Conservation (phyloP, 1,140 invertebrate species). For the Brachystomella parvula region DNA sequence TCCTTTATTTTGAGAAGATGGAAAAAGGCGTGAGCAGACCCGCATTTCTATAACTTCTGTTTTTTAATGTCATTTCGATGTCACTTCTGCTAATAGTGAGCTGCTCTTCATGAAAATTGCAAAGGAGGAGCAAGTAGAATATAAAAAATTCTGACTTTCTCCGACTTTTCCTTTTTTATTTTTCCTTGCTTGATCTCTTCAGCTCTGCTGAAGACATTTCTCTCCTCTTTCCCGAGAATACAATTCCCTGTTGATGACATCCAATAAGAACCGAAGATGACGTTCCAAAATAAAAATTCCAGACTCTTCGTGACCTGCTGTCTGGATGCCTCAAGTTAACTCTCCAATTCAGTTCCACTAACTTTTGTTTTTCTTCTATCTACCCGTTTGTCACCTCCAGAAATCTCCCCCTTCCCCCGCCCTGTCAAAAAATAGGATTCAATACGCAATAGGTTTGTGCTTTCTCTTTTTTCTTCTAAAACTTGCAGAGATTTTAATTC, state of each 20-base stretch:
- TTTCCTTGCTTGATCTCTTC: too few relatives aligned
- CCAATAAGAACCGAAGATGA: neutral
- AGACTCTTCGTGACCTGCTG: neutral
- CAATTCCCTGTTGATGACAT: neutral
- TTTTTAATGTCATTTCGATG: neutral
- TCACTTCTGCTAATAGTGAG: neutral
- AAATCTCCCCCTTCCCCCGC: neutral
- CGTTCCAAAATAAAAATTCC: neutral
- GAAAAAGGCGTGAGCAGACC: neutral
- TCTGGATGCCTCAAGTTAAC: neutral
- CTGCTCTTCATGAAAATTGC: neutral
- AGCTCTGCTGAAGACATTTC: neutral
- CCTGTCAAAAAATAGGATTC: neutral
- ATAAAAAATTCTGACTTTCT: too few relatives aligned
- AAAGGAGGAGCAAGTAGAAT: too few relatives aligned
- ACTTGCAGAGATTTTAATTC: neutral
- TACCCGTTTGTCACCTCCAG: neutral
- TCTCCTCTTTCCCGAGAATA: neutral
- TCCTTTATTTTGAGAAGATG: neutral
- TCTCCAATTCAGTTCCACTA: neutral
- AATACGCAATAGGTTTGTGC: too few relatives aligned
- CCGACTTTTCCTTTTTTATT: too few relatives aligned
- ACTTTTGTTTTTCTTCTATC: neutral
- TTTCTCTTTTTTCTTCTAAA: neutral
- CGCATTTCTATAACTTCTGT: neutral